Conservation (phyloP, 2,797 vertebrate genomes). For the Botia almorhae region DNA sequence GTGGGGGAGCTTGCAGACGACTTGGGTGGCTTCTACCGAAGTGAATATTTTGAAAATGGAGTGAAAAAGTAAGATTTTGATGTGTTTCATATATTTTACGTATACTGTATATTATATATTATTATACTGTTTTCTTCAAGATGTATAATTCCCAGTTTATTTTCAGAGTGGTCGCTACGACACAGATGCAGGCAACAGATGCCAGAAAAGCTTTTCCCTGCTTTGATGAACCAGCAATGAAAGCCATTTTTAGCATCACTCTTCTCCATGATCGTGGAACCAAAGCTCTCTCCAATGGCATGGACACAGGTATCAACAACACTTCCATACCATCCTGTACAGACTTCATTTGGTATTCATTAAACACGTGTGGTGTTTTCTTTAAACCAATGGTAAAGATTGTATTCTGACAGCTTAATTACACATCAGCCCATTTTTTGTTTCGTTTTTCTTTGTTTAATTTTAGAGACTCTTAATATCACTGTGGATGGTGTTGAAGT, state of each 20-base stretch:
- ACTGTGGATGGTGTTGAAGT: accelerated
- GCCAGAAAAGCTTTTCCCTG: constrained; percentile 95
- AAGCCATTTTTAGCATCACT: constrained; percentile 85
- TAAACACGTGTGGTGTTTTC: no score
- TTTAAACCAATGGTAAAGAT: no score
- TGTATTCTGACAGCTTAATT: no score
- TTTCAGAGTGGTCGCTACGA: constrained; percentile 87
- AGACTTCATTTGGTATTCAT: no score
- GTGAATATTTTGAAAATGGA: constrained; percentile 77
- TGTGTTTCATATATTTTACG: background rate
- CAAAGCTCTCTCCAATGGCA: constrained; percentile 84
- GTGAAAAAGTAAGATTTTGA: constrained; percentile 73
- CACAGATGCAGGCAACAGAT: constrained; percentile 88
- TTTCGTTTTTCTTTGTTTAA: constrained; percentile 10
- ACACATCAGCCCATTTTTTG: background rate
- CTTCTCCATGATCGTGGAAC: constrained; percentile 72
- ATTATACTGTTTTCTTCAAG: background rate
- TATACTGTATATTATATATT: background rate
- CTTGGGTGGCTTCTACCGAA: constrained; percentile 91
- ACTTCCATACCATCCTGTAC: no score
- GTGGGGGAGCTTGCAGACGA: constrained; percentile 85
- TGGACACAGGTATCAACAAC: constrained; percentile 64
- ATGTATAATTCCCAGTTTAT: background rate
- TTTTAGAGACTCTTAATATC: constrained; percentile 31
- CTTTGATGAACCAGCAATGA: constrained; percentile 94